Evolutionary conservation across 2,113 vertebrate species (phyloP).

Genomic region (Siphamia tubifer): DNA sequence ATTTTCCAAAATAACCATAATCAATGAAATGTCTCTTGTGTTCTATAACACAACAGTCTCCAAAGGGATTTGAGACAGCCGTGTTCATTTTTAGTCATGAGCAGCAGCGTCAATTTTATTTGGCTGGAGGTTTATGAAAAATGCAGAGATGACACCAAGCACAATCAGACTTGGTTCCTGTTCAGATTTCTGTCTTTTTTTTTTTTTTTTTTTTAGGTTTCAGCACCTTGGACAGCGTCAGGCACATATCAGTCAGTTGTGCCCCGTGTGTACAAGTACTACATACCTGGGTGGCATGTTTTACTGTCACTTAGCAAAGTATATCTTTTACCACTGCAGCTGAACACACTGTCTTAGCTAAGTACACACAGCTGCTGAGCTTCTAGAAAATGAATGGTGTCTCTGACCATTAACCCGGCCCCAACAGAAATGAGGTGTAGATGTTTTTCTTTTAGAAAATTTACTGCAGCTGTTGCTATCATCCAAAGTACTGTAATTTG

Average conservation of each 20-base stretch:
- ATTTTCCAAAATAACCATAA: constrained; percentile 74
- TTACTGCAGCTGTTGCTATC: constrained; percentile 42
- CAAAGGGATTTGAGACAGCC: constrained; percentile 34
- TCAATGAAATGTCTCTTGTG: constrained; percentile 62
- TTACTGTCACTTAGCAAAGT: not conserved
- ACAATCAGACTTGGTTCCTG: not conserved
- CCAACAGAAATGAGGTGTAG: constrained; percentile 18
- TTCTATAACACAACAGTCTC: constrained; percentile 40
- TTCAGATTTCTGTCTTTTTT: not conserved
- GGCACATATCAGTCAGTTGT: not conserved
- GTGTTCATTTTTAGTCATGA: constrained; percentile 37
- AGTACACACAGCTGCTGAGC: constrained; percentile 45
- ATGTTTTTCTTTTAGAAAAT: constrained; percentile 25
- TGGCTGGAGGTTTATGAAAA: not conserved
- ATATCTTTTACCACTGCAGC: constrained; percentile 12
- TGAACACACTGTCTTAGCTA: constrained; percentile 26
- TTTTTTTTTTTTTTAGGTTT: too few relatives aligned
- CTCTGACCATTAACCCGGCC: constrained; percentile 21
- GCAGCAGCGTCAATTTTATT: constrained; percentile 3
- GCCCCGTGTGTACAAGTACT: not conserved
- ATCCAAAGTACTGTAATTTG: constrained; percentile 47
- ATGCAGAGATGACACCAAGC: not conserved
- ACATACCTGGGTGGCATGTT: constrained; percentile 1
- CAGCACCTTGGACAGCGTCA: constrained; percentile 69
- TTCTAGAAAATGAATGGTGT: constrained; percentile 26